phyloP scores from a whole-genome alignment of 2,113 vertebrate genomes.

The Spilogale gracilis region DNA sequence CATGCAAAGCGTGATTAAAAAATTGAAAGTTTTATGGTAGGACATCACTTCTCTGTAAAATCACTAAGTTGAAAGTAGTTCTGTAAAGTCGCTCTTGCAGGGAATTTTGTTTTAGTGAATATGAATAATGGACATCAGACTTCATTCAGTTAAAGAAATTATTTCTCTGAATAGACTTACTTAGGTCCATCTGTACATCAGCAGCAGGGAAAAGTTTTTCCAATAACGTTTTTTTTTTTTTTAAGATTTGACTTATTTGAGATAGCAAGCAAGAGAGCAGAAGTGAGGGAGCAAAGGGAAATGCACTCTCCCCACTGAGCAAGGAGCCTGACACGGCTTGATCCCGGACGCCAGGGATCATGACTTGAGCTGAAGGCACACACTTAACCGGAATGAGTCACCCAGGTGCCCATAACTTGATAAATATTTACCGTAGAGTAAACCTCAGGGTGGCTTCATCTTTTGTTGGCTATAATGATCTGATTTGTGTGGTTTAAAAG shows the following conservation, averaged over 20 bases:
- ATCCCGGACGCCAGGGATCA: background rate
- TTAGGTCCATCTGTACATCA: background rate
- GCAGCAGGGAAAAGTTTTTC: background rate
- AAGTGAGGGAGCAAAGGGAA: background rate
- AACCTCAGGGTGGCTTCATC: background rate
- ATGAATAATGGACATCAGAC: constrained; percentile 48
- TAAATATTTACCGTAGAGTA: constrained; percentile 17
- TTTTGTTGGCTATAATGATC: background rate
- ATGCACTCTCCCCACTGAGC: background rate
- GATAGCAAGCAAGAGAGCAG: background rate
- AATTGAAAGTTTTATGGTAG: background rate
- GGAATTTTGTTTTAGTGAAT: constrained; percentile 66
- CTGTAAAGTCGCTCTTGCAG: constrained; percentile 36
- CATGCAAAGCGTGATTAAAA: background rate
- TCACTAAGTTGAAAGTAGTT: background rate
- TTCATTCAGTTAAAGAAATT: constrained; percentile 38
- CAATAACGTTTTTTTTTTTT: background rate
- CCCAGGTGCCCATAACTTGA: background rate
- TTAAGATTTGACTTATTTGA: background rate
- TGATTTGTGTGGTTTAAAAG: constrained; percentile 42
- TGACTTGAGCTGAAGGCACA: background rate
- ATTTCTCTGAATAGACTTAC: constrained; percentile 35
- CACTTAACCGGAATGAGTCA: background rate
- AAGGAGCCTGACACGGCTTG: background rate
- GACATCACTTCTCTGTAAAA: background rate